These are phyloP conservation scores for Muntiacus muntjak DNA, from an alignment of 2,113 vertebrate genomes.

Conservation along the genomic window DNA sequence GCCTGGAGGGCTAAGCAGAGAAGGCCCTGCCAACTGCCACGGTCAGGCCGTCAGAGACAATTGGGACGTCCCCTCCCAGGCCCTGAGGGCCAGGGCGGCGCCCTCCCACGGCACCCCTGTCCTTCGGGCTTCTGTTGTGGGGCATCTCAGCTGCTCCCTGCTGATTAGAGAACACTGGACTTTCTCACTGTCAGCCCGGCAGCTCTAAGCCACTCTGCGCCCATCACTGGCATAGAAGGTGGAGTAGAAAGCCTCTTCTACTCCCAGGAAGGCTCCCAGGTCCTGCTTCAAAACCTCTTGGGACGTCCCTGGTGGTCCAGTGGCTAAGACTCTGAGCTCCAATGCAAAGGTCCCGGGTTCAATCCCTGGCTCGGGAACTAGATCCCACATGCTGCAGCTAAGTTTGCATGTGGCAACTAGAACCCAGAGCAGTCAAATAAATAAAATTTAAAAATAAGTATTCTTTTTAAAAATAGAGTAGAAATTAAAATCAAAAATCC, in stretches of 20 bases:
- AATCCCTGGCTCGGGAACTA: background rate
- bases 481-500: background rate
- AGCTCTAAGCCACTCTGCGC: background rate
- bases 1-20: background rate
- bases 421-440: background rate
- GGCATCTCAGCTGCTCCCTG: background rate
- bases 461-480: background rate
- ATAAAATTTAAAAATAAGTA: background rate
- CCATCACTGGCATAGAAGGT: background rate
- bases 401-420: background rate
- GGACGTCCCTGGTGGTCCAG: background rate
- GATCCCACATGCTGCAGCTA: background rate
- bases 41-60: accelerated
- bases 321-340: background rate
- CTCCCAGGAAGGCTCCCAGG: background rate
- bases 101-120: background rate
- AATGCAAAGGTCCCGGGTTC: background rate
- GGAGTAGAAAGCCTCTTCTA: no score
- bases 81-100: background rate
- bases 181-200: background rate
- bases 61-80: background rate
- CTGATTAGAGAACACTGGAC: background rate
- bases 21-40: background rate
- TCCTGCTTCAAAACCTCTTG: background rate
- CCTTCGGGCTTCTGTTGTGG: background rate